Conservation (phyloP, 2,113 vertebrate species). For the Chascanopsetta lugubris region DNA sequence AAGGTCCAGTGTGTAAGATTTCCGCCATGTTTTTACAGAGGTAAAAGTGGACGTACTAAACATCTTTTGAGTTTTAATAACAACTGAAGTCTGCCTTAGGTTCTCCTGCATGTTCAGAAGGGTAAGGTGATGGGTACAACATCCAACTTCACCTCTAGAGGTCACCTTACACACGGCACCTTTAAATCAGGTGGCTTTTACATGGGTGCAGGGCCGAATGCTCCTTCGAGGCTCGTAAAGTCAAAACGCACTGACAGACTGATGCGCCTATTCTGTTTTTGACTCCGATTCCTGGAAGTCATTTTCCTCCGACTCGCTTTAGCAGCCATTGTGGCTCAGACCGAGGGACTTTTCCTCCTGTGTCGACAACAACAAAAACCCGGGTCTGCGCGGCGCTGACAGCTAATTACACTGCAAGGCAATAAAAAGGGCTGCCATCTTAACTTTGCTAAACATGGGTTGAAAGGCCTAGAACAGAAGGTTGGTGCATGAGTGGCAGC, state of each 20-base stretch:
- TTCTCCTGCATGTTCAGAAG: no score
- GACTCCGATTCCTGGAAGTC: neutral
- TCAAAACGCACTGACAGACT: neutral
- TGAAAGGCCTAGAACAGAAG: slow-evolving; percentile 35
- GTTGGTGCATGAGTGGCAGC: slow-evolving; percentile 58
- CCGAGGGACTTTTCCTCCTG: slow-evolving; percentile 23
- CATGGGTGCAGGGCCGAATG: no score
- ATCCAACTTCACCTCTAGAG: no score
- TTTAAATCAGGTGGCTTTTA: no score
- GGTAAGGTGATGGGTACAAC: no score
- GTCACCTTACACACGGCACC: no score
- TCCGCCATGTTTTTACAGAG: no score
- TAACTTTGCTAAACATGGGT: slow-evolving; percentile 48
- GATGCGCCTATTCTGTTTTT: neutral
- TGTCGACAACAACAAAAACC: slow-evolving; percentile 46
- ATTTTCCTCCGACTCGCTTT: slow-evolving; percentile 16
- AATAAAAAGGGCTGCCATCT: slow-evolving; percentile 57
- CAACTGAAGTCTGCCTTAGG: no score
- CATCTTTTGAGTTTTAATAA: no score
- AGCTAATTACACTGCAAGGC: slow-evolving; percentile 65
- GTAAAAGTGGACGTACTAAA: no score
- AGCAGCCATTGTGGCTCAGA: slow-evolving; percentile 15
- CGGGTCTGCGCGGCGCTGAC: slow-evolving; percentile 49
- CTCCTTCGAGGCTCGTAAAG: no score
- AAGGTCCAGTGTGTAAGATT: no score